phyloP scores from a whole-genome alignment of 2,888 invertebrate genomes.

The Ephialtes manifestator region DNA sequence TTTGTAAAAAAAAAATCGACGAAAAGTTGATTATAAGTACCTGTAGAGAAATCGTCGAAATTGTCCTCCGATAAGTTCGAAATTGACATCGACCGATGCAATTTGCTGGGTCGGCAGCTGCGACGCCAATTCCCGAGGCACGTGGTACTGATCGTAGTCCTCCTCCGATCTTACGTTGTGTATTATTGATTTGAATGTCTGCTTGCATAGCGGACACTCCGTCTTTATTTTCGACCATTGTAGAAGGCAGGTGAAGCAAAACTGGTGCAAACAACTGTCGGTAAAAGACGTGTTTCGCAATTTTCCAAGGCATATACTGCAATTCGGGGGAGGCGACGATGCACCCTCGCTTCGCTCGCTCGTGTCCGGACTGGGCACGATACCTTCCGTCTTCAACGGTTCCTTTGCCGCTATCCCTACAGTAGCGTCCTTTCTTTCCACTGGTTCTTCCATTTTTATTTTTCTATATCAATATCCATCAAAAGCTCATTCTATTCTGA shows the following conservation, averaged over 20 bases:
- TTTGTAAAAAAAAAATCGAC: not conserved
- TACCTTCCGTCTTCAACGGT: constrained; percentile 79
- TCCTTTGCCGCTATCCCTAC: constrained; percentile 73
- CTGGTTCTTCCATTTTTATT: constrained; percentile 74
- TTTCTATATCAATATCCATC: constrained; percentile 28
- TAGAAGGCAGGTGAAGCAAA: constrained; percentile 96
- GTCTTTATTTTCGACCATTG: constrained; percentile 98
- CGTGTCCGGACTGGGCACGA: constrained; percentile 86
- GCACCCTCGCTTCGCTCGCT: constrained; percentile 87
- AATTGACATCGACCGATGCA: constrained; percentile 78
- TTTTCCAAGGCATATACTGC: constrained; percentile 96
- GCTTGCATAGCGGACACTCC: constrained; percentile 97
- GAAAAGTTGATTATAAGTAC: constrained; percentile 43
- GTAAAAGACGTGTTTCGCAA: constrained; percentile 96
- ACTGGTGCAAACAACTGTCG: constrained; percentile 96
- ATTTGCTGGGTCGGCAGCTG: constrained; percentile 78
- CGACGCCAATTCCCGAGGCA: constrained; percentile 82
- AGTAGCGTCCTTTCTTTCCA: constrained; percentile 70
- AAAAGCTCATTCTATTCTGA: constrained; percentile 8
- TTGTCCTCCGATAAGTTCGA: constrained; percentile 71
- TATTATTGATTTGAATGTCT: constrained; percentile 95
- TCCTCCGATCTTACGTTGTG: constrained; percentile 96
- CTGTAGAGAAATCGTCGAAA: constrained; percentile 73
- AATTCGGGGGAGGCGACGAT: constrained; percentile 93
- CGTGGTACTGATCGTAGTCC: constrained; percentile 94